These are phyloP conservation scores for Pantherophis alleghaniensis DNA, from an alignment of 2,797 vertebrate genomes.

Conservation along the genomic window DNA sequence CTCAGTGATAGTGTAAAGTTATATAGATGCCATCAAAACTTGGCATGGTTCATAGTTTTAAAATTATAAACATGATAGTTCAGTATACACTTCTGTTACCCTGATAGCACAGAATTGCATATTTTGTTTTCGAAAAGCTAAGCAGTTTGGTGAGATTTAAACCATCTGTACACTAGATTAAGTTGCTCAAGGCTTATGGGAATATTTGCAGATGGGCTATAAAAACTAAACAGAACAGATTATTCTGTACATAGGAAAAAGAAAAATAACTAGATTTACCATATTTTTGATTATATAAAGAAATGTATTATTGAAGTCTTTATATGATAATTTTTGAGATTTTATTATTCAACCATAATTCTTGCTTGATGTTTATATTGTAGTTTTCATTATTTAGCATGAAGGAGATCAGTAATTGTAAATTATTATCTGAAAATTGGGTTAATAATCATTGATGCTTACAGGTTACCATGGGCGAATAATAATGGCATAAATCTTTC, in stretches of 20 bases:
- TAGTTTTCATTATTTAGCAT: background rate
- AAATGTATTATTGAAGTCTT: constrained; percentile 29
- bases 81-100: constrained; percentile 22
- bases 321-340: constrained; percentile 6
- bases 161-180: constrained; percentile 45
- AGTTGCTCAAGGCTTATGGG: constrained; percentile 28
- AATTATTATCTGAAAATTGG: background rate
- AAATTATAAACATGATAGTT: constrained; percentile 7
- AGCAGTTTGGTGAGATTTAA: constrained; percentile 10
- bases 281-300: constrained; percentile 40
- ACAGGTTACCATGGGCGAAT: background rate
- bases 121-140: constrained; percentile 43
- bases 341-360: constrained; percentile 37
- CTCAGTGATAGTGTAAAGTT: background rate
- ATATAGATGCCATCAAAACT: constrained; percentile 24
- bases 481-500: background rate
- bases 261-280: constrained; percentile 28
- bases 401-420: background rate
- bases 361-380: constrained; percentile 18
- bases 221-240: constrained; percentile 37
- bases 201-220: constrained; percentile 38
- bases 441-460: background rate
- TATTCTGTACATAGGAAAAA: constrained; percentile 16
- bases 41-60: constrained; percentile 10
- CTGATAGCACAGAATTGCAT: constrained; percentile 27